Evolutionary conservation across 2,888 invertebrate genomes (phyloP), one percentile per base, ranked within the genome.

Genomic region (Chesias legatella): DNA sequence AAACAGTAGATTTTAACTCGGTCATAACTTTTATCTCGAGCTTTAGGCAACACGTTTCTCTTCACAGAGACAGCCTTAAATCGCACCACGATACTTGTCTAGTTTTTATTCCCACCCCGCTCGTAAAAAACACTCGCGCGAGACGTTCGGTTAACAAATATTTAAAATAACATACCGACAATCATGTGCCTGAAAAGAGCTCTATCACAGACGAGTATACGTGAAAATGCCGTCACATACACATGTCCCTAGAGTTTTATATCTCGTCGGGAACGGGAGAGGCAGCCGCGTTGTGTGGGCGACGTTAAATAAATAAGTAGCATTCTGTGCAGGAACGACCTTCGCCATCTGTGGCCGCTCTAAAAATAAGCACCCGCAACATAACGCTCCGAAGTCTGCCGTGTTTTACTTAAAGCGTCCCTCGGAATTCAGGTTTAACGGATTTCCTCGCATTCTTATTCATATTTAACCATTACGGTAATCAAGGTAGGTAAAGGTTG

Each of bases 261-360:
- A 56, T 60, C 53, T 63, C 62, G 53, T 61, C 63, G 64, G 66
- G 55, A 63, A 65, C 53, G 57, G 60, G 59, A 36, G 33, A 60
- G 53, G 50, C 61, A 53, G 60, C 59, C 66, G 57, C 66, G 60
- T 55, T 67, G 68, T 65, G 74, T 68, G 70, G 72, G 67, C 67
- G 47, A 58, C 57, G 66, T 67, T 82, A 74, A 81, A 82, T 80
- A 83, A 80, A 77, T 81, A 79, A 79, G 73, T 69, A 72, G 66
- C 63, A 65, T 65, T 72, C 71, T 67, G 73, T 67, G 59, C 69
- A 58, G 68, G 64, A 67, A 61, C 74, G 77, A 73, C 82, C 80
- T 80, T 79, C 73, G 60, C 73, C 82, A 79, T 79, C 79, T 82
- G 83, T 60, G 78, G 69, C 67, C 68, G 67, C 55, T 72, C 73